These are phyloP conservation scores for Radopholus similis DNA, from an alignment of 1,140 invertebrate species.

Conservation along the genomic window DNA sequence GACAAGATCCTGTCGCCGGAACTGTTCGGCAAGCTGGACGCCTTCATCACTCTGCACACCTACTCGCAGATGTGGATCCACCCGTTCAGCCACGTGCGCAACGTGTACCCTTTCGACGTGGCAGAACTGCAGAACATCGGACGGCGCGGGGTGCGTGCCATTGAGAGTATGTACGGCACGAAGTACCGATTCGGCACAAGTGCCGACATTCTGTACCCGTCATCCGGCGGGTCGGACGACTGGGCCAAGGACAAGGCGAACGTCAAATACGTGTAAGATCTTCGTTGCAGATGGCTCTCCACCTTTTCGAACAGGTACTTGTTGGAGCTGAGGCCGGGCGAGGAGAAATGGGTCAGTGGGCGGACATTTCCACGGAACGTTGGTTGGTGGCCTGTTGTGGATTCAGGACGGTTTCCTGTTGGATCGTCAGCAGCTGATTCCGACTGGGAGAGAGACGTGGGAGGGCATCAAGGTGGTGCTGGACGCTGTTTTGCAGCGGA, in stretches of 20 bases:
- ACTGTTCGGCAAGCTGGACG: constrained; percentile 54
- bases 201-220: constrained; percentile 61
- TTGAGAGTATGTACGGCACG: constrained; percentile 55
- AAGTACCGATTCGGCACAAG: constrained; percentile 59
- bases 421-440: constrained; percentile 67
- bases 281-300: too few species aligned
- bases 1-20: constrained; percentile 59
- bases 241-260: constrained; percentile 61
- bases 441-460: constrained; percentile 74
- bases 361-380: too few species aligned
- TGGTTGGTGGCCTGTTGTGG: not conserved
- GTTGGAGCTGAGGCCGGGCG: constrained; percentile 61
- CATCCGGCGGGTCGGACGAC: constrained; percentile 62
- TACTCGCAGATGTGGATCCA: constrained; percentile 60
- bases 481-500: constrained; percentile 45
- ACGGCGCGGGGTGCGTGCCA: constrained; percentile 46
- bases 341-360: constrained; percentile 51
- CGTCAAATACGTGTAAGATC: constrained; percentile 62
- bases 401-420: constrained; percentile 64
- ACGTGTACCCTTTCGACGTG: constrained; percentile 50
- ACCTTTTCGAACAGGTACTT: too few species aligned
- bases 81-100: constrained; percentile 53
- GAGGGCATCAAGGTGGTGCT: constrained; percentile 63
- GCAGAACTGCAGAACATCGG: constrained; percentile 53
- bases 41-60: constrained; percentile 58